These are phyloP conservation scores for Drosophila navojoa DNA, from an alignment of 1,140 invertebrate species.

Conservation along the genomic window DNA sequence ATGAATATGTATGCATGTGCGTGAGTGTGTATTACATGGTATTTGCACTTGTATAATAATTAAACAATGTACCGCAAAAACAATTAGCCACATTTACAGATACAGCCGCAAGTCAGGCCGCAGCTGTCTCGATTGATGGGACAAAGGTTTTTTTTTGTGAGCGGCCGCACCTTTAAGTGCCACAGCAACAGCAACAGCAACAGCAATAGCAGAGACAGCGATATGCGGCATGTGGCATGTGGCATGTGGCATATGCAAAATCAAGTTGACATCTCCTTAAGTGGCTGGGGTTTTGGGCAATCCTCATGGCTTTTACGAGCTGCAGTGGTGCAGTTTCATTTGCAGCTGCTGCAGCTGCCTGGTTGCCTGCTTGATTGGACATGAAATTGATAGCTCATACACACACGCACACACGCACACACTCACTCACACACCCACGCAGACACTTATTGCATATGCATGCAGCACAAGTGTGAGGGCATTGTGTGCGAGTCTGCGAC, in stretches of 20 bases:
- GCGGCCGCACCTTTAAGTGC: constrained; percentile 38
- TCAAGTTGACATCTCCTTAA: constrained; percentile 81
- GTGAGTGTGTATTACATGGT: constrained; percentile 9
- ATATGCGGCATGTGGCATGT: constrained; percentile 29
- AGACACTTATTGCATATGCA: constrained; percentile 10
- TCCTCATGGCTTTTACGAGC: constrained; percentile 61
- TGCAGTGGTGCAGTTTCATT: constrained; percentile 34
- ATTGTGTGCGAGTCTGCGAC: constrained; percentile 16
- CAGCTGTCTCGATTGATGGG: constrained; percentile 52
- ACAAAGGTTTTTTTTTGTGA: constrained; percentile 19
- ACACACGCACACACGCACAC: constrained; percentile 1
- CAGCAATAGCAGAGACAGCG: background rate
- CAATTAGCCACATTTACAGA: constrained; percentile 65
- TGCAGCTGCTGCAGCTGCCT: constrained; percentile 22
- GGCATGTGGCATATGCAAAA: constrained; percentile 74
- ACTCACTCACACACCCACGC: constrained; percentile 21
- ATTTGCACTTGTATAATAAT: constrained; percentile 57
- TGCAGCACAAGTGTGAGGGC: constrained; percentile 11
- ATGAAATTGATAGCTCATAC: constrained; percentile 79
- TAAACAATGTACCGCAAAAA: constrained; percentile 67
- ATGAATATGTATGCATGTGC: background rate
- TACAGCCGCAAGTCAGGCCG: constrained; percentile 51
- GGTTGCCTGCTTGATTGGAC: constrained; percentile 77
- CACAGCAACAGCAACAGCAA: constrained; percentile 7
- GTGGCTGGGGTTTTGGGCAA: constrained; percentile 76